Base-by-base conservation (phyloP, 2,797 vertebrate species). In the Loriculus beryllinus region DNA sequence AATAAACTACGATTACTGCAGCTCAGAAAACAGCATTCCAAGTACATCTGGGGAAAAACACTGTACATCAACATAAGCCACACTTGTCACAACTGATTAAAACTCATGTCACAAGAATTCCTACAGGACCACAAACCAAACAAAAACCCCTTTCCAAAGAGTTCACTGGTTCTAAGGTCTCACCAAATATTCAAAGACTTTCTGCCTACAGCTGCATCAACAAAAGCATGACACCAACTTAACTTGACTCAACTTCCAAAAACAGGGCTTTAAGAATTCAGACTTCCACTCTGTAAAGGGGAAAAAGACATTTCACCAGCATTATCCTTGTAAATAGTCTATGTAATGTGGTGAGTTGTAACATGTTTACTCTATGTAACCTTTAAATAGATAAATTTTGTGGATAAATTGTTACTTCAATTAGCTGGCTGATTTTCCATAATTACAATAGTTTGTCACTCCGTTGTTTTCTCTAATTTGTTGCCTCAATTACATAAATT, bases 401-500 rank as follows among this genome's bases (percentile, higher is more conserved):
- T 4, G 19, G 72, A 79, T 75, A 79, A 82, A 77, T 31, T 82
- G 65, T 43, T 77, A 71, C 75, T 71, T 84, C 81, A 95, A 57
- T 95, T 77, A 95, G 63, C 74, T 79, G 57, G 51, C 72, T 96
- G 78, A 82, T 96, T 96, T 88, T 81, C 77, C 68, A 9, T 96
- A 95, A 97, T 96, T 95, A 83, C 87, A 92, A 52, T 64, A 76
- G 62, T 90, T 93, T 76, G 74, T 79, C 92, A 68, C 76, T 11
- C 33, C 31, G 60, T 59, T 93, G 82, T 82, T 95, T 80, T 33
- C 91, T 64, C 84, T 78, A 82, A 95, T 92, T 92, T 71, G 63
- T 57, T 43, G 1, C 75, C 88, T 78, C 82, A 35, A 63, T 93
- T 85, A 59, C 7, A 67, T 26, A 70, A 92, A 90, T 45, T 20